phyloP scores from a whole-genome alignment of 2,113 vertebrate species.

The Neoarius graeffei region DNA sequence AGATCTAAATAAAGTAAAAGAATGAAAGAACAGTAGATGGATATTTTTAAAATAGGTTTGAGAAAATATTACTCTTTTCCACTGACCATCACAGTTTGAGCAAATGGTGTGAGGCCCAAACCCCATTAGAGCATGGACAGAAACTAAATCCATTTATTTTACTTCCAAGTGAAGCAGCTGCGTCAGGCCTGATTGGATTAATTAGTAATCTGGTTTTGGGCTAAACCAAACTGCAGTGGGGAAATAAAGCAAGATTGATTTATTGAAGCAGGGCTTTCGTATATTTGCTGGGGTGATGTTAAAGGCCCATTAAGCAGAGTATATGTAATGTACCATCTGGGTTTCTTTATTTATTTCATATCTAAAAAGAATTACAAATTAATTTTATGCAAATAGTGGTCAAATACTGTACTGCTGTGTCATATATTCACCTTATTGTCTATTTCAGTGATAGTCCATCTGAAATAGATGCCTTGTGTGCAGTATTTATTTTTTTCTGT shows the following conservation, averaged over 20 bases:
- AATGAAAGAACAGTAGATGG: conserved; percentile 6
- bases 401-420: neutral
- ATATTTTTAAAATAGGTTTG: conserved; percentile 13
- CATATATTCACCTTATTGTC: neutral
- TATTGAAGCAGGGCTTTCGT: conserved; percentile 23
- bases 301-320: conserved; percentile 29
- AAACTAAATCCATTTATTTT: conserved; percentile 61
- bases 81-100: conserved; percentile 37
- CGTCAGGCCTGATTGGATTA: conserved; percentile 64
- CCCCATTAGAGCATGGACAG: neutral
- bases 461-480: neutral
- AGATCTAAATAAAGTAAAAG: conserved; percentile 17
- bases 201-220: conserved; percentile 61
- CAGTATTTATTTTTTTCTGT: neutral
- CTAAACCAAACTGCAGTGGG: conserved; percentile 34
- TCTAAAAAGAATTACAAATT: neutral
- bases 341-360: conserved; percentile 1
- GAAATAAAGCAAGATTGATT: conserved; percentile 44
- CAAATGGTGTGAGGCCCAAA: conserved; percentile 39
- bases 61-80: conserved; percentile 7
- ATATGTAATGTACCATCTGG: conserved; percentile 19
- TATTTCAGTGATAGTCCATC: neutral
- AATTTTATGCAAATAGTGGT: neutral
- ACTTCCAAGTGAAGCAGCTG: conserved; percentile 60
- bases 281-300: conserved; percentile 14